phyloP scores from a whole-genome alignment of 1,140 invertebrate species.

The Prorops nasuta region DNA sequence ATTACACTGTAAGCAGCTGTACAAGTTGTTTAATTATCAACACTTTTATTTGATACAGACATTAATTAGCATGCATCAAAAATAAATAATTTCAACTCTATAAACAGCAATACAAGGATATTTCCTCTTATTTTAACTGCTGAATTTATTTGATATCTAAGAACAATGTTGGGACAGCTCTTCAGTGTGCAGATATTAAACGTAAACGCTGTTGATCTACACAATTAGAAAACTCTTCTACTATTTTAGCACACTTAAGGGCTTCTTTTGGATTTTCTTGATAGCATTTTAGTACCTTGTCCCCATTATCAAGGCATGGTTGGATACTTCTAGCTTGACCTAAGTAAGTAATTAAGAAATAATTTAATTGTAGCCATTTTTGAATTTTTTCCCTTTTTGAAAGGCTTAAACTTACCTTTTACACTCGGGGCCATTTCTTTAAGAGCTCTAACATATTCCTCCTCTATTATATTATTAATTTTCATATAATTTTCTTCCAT shows the following conservation, averaged over 20 bases:
- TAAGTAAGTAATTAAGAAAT: neutral
- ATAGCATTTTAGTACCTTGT: conserved; percentile 57
- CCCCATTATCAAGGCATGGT: conserved; percentile 53
- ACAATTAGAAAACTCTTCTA: conserved; percentile 56
- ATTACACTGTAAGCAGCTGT: neutral
- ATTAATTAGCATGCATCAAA: neutral
- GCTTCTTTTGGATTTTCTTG: conserved; percentile 56
- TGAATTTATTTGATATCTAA: too few relatives aligned
- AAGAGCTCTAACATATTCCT: conserved; percentile 57
- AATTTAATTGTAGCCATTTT: neutral
- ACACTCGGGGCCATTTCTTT: conserved; percentile 19
- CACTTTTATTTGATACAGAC: neutral
- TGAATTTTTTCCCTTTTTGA: neutral
- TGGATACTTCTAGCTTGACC: conserved; percentile 17
- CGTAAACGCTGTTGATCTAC: conserved; percentile 51
- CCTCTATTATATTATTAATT: conserved; percentile 55
- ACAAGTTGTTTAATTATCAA: neutral
- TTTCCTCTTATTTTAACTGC: too few relatives aligned
- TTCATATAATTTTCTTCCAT: conserved; percentile 54
- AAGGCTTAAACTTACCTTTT: conserved; percentile 9
- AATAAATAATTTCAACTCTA: neutral
- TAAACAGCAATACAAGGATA: too few relatives aligned
- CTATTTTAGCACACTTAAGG: conserved; percentile 55
- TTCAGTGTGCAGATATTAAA: conserved; percentile 34
- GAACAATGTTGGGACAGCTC: conserved; percentile 19